A percentile compares a stretch with the other conserved stretches of the same genome.
phyloP scores from a whole-genome alignment of 2,888 invertebrate species.

The Nemotelus nigrinus region DNA sequence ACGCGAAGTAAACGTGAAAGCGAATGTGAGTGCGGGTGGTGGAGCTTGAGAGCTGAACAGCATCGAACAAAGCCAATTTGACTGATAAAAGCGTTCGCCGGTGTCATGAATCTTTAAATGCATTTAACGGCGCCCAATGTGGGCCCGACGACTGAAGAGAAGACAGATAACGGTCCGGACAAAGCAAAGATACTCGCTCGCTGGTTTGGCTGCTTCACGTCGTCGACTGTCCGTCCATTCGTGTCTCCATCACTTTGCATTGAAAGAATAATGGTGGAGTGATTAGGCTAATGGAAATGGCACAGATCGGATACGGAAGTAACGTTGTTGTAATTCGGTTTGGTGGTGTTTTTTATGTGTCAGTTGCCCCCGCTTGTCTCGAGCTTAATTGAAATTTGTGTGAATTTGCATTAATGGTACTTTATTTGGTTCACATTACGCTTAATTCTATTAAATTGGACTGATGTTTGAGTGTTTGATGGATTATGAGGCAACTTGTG shows the following conservation, averaged over 20 bases:
- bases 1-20: no score
- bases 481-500: no score
- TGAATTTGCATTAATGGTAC: slow-evolving; percentile 26
- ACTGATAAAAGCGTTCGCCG: slow-evolving; percentile 57
- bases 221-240: slow-evolving; percentile 29
- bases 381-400: slow-evolving; percentile 26
- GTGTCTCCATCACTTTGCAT: background rate
- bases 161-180: slow-evolving; percentile 44
- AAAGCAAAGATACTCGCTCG: background rate
- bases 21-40: background rate
- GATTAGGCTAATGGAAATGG: slow-evolving; percentile 55
- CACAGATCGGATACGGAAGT: slow-evolving; percentile 52
- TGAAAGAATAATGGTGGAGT: slow-evolving; percentile 55
- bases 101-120: slow-evolving; percentile 57
- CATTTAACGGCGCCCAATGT: slow-evolving; percentile 53
- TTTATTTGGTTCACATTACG: background rate
- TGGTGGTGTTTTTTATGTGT: slow-evolving; percentile 19
- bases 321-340: slow-evolving; percentile 31
- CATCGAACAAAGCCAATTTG: slow-evolving; percentile 56
- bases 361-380: background rate
- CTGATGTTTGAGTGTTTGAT: no score
- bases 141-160: slow-evolving; percentile 47
- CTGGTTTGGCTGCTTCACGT: slow-evolving; percentile 47
- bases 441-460: no score
- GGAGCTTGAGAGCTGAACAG: slow-evolving; percentile 36